These are phyloP conservation scores for Atta texana DNA, from an alignment of 1,140 invertebrate species.

Conservation along the genomic window DNA sequence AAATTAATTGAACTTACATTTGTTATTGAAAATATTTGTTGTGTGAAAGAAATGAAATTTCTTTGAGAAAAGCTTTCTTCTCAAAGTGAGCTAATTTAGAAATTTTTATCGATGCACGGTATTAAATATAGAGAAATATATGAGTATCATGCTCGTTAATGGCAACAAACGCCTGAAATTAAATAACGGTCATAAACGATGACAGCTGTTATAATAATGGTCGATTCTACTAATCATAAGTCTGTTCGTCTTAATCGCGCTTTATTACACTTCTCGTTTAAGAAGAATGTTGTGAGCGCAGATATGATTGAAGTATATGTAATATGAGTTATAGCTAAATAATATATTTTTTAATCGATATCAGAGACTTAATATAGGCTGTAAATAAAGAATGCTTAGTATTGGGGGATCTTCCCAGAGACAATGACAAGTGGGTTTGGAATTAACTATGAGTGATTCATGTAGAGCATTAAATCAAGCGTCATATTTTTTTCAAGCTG, in stretches of 20 bases:
- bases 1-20: background rate
- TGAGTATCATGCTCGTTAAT: background rate
- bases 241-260: background rate
- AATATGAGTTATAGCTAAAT: background rate
- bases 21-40: background rate
- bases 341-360: background rate
- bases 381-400: background rate
- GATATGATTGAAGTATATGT: background rate
- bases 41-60: background rate
- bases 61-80: background rate
- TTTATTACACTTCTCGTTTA: constrained; percentile 7
- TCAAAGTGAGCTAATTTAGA: background rate
- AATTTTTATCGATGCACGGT: background rate
- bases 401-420: background rate
- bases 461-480: constrained; percentile 29
- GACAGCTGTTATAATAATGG: constrained; percentile 3
- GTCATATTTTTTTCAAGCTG: constrained; percentile 69
- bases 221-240: constrained; percentile 7
- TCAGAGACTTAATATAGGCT: background rate
- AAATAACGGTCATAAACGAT: background rate
- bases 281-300: background rate
- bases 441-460: constrained; percentile 23
- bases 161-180: background rate
- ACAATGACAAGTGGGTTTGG: background rate
- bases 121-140: background rate